Conservation (phyloP, 2,797 vertebrate species). For the Mus minutoides region DNA sequence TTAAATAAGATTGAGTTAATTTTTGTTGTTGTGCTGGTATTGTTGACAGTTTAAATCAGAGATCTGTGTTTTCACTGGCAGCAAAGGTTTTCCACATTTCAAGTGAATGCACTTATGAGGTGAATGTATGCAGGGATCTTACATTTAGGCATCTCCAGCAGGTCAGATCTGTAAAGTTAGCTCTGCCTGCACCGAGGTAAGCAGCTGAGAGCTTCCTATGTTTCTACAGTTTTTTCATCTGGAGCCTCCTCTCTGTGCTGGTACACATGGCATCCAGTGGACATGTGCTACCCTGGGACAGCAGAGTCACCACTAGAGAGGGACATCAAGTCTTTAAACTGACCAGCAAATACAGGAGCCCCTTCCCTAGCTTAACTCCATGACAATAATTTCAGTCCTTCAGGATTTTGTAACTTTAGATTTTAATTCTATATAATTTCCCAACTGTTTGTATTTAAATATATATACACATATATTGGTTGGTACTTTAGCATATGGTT, state of each 20-base stretch:
- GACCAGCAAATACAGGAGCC: background rate
- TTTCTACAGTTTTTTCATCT: background rate
- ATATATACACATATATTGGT: background rate
- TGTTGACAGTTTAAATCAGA: conserved; percentile 13
- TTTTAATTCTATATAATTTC: conserved; percentile 15
- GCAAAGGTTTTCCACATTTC: background rate
- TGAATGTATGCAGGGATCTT: no score
- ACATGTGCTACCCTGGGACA: background rate
- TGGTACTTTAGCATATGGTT: background rate
- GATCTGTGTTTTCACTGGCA: background rate
- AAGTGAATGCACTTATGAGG: background rate
- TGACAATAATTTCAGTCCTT: background rate
- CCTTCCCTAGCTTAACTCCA: background rate
- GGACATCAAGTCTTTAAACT: background rate
- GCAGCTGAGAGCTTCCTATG: rapidly evolving
- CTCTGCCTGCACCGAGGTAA: background rate
- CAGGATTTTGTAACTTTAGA: background rate
- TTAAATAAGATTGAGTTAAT: background rate
- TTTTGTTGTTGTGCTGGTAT: background rate
- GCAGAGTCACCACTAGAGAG: background rate
- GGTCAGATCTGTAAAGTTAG: background rate
- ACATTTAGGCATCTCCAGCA: background rate
- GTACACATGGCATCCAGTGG: background rate
- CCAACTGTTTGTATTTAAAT: background rate
- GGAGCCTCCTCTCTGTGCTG: background rate